Evolutionary conservation across 2,888 invertebrate genomes (phyloP), one percentile per base, ranked within the genome.

Genomic region (Parnassius orleans): DNA sequence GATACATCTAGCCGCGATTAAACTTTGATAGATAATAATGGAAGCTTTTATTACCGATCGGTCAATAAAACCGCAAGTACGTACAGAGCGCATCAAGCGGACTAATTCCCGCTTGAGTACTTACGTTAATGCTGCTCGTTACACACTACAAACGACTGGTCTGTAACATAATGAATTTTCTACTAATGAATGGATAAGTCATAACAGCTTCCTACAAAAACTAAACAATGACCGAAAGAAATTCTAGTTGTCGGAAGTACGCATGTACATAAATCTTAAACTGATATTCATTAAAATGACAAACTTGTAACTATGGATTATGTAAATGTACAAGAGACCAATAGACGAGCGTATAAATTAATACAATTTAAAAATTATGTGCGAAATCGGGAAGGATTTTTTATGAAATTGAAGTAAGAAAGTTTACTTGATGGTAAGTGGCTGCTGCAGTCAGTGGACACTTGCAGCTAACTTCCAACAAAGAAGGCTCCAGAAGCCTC

Each of bases 51-150:
- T 54, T 53, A 51, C 48, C 43, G 10, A 56, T 48, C 53, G 53
- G 47, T 57, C n/a, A 47, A 60, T 59, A 56, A 43, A 60, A 63
- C 56, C 56, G 56, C 56, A 63, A 60, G 56, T 56, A 24, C 41
- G n/a, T 46, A 12, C 12, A 12, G 42, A 52, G 24, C 43, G 46
- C 59, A 42, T 47, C n/a, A 24, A 53, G 42, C 33, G 33, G 14
- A 50, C 46, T 14, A 47, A 59, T 56, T 59, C 44, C 46, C 55
- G 58, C 50, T 59, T 42, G 55, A 59, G 55, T 55, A 58, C 54
- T 44, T 51, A 33, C 53, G 48, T 50, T 62, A 47, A 53, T 47
- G 57, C 9, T 42, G 60, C 24, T 46, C 24, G 57, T 56, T 52
- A 61, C 41, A 47, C 9, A 42, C 19, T 33, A n/a, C 43, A 51